Evolutionary conservation across 2,113 vertebrate species (phyloP).

Genomic region (Bos indicus): DNA sequence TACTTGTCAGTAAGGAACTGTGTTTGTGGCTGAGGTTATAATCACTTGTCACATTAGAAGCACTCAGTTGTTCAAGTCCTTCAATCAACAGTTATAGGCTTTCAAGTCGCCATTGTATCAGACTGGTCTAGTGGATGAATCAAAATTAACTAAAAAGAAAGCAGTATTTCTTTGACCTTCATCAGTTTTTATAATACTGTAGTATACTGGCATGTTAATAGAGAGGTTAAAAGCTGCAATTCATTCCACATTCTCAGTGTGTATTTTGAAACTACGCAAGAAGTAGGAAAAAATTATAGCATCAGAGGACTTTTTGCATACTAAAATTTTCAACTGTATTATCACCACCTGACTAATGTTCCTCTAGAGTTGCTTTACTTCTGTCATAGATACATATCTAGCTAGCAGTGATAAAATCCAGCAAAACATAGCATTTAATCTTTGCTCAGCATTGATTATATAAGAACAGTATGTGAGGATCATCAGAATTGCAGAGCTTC

Average conservation of each 20-base stretch:
- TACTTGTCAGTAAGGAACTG: slow-evolving; percentile 36
- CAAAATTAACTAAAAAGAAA: slow-evolving; percentile 32
- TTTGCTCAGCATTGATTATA: neutral
- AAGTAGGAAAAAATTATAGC: neutral
- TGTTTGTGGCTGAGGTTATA: slow-evolving; percentile 26
- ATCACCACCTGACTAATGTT: slow-evolving; percentile 16
- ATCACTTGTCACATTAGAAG: slow-evolving; percentile 62
- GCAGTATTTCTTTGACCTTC: slow-evolving; percentile 23
- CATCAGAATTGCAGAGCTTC: neutral
- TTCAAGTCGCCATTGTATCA: slow-evolving; percentile 14
- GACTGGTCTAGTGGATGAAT: neutral
- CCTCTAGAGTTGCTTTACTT: neutral
- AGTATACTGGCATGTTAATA: slow-evolving; percentile 34
- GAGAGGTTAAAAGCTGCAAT: slow-evolving; percentile 18
- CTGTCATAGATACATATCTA: neutral
- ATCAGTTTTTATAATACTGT: neutral
- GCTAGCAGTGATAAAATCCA: neutral
- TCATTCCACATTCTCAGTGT: neutral
- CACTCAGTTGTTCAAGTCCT: slow-evolving; percentile 38
- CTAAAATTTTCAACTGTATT: neutral
- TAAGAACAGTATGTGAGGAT: neutral
- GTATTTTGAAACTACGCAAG: slow-evolving; percentile 16
- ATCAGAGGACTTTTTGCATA: neutral
- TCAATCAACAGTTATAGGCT: slow-evolving; percentile 7
- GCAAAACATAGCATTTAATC: neutral